phyloP scores from a whole-genome alignment of 1,140 invertebrate genomes.

The Dermatophagoides farinae region DNA sequence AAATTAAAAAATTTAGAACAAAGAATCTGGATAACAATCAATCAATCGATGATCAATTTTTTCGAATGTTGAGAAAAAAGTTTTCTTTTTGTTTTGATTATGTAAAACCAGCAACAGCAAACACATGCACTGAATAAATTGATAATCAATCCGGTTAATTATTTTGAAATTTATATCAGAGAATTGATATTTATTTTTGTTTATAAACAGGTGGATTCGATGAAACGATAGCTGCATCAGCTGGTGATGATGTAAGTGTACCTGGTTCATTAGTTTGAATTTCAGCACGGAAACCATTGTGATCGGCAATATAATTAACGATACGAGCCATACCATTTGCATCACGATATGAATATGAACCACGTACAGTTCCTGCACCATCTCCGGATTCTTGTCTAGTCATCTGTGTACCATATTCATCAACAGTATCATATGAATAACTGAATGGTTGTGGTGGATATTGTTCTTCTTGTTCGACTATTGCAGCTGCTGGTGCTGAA shows the following conservation, averaged over 20 bases:
- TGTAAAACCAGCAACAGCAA: neutral
- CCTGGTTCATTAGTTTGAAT: constrained; percentile 11
- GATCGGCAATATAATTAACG: constrained; percentile 17
- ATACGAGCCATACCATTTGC: constrained; percentile 12
- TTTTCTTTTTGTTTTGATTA: too few relatives aligned
- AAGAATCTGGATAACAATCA: too few relatives aligned
- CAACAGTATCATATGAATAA: neutral
- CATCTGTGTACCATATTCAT: constrained; percentile 9
- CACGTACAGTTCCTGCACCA: constrained; percentile 11
- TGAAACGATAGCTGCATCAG: neutral
- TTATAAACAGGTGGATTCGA: neutral
- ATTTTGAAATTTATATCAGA: neutral
- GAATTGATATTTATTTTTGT: too few relatives aligned
- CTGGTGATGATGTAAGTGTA: neutral
- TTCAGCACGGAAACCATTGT: neutral
- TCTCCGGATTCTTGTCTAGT: constrained; percentile 12
- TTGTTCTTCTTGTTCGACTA: too few relatives aligned
- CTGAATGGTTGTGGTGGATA: neutral
- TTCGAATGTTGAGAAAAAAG: too few relatives aligned
- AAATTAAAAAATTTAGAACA: too few relatives aligned
- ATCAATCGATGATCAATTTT: too few relatives aligned
- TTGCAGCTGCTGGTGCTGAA: too few relatives aligned
- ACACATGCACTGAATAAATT: neutral
- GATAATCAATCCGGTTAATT: too few relatives aligned
- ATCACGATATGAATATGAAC: constrained; percentile 11